Evolutionary conservation across 1,140 invertebrate species (phyloP).

Genomic region (Oryzaephilus surinamensis): DNA sequence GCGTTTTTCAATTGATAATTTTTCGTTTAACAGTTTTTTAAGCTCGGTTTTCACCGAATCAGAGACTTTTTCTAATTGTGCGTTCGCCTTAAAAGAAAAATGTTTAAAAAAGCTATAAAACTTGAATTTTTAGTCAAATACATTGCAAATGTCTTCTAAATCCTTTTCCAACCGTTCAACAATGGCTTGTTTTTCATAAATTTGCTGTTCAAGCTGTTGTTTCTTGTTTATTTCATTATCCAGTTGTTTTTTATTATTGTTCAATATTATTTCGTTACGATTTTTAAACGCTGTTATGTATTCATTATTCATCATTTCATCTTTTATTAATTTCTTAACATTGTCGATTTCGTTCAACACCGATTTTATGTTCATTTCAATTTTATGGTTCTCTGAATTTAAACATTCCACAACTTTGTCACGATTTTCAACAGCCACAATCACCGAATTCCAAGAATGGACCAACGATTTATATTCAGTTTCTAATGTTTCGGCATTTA

Average conservation of each 20-base stretch:
- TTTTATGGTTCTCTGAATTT: conserved; percentile 38
- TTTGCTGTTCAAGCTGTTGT: conserved; percentile 12
- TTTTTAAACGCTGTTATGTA: conserved; percentile 47
- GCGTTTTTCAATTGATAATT: too few species aligned
- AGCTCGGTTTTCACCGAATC: too few species aligned
- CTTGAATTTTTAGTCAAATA: too few species aligned
- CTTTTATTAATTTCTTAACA: conserved; percentile 42
- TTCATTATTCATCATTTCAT: conserved; percentile 57
- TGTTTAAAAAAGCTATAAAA: too few species aligned
- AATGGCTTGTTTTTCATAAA: conserved; percentile 16
- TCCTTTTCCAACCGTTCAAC: conserved; percentile 11
- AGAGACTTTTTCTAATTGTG: too few species aligned
- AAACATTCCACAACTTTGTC: conserved; percentile 54
- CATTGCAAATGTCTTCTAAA: background rate
- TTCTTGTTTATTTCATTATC: conserved; percentile 21
- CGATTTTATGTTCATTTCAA: conserved; percentile 19
- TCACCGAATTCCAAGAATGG: conserved; percentile 59
- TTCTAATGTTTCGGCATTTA: conserved; percentile 58
- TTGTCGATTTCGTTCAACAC: conserved; percentile 38
- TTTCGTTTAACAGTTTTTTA: too few species aligned
- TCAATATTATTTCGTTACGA: conserved; percentile 45
- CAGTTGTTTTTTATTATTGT: conserved; percentile 19
- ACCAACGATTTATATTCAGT: conserved; percentile 55
- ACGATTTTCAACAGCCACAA: conserved; percentile 53
- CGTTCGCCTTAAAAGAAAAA: too few species aligned